Conservation (phyloP, 2,888 invertebrate genomes). For the Chalcosyrphus nemorum region DNA sequence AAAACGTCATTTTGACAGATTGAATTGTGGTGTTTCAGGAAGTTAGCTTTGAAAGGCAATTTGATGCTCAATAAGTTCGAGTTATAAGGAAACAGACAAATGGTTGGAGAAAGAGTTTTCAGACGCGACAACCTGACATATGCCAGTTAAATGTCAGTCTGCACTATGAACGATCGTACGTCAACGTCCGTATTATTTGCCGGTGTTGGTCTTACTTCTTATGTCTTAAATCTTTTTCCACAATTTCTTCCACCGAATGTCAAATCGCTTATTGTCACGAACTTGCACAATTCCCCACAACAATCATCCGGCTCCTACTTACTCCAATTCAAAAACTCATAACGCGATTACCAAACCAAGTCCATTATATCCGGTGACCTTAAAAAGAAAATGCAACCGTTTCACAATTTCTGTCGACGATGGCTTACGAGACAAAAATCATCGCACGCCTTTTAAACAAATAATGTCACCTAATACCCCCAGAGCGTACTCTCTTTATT, state of each 20-base stretch:
- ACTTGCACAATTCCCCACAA: constrained; percentile 1
- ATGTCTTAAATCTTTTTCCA: background rate
- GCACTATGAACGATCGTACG: too few species aligned
- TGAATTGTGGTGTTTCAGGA: too few species aligned
- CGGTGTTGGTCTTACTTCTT: too few species aligned
- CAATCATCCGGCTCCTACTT: background rate
- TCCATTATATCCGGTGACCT: constrained; percentile 31
- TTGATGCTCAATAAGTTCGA: too few species aligned
- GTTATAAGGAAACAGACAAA: too few species aligned
- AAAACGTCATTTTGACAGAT: too few species aligned
- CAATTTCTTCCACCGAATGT: background rate
- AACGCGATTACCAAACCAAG: constrained; percentile 31
- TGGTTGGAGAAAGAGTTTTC: too few species aligned
- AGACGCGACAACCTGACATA: too few species aligned
- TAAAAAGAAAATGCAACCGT: constrained; percentile 20
- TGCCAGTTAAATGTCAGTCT: too few species aligned
- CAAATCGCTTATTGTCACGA: background rate
- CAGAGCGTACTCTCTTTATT: background rate
- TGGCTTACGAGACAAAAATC: background rate
- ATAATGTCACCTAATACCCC: constrained; percentile 15
- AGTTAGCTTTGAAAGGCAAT: too few species aligned
- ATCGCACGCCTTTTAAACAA: constrained; percentile 24
- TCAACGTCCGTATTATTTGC: too few species aligned
- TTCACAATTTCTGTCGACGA: constrained; percentile 17
- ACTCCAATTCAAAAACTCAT: background rate